A percentile compares a stretch with the other conserved stretches of the same genome.
phyloP scores from a whole-genome alignment of 1,140 invertebrate species.

The Leptoteleia sp. region DNA sequence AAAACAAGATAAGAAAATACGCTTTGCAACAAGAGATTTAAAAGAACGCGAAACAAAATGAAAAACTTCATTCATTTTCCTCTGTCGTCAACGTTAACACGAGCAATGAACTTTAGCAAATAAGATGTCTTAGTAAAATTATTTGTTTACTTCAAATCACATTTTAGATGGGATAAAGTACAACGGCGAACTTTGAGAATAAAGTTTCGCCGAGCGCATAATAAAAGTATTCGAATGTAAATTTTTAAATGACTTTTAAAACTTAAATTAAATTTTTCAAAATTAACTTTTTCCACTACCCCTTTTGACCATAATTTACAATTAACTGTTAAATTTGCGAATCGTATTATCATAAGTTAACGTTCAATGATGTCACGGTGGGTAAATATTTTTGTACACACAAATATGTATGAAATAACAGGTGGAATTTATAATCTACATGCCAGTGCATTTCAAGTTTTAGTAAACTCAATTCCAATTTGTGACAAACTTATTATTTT shows the following conservation, averaged over 20 bases:
- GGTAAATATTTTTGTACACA: too few species aligned
- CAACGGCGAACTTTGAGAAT: constrained; percentile 32
- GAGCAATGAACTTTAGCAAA: constrained; percentile 50
- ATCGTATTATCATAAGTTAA: too few species aligned
- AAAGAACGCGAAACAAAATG: constrained; percentile 52
- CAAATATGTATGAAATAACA: too few species aligned
- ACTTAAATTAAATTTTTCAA: constrained; percentile 30
- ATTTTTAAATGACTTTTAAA: constrained; percentile 35
- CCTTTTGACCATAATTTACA: background rate
- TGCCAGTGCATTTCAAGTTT: too few species aligned
- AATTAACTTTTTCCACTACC: constrained; percentile 14
- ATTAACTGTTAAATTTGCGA: too few species aligned
- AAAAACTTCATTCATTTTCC: constrained; percentile 51
- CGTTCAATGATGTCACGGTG: too few species aligned
- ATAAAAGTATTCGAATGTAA: constrained; percentile 28
- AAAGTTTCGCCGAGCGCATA: constrained; percentile 28
- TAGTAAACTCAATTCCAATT: too few species aligned
- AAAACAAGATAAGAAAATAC: constrained; percentile 54
- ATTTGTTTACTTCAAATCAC: constrained; percentile 58
- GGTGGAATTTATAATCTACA: too few species aligned
- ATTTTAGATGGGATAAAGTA: constrained; percentile 46
- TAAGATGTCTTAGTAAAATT: constrained; percentile 54
- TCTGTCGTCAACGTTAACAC: constrained; percentile 55
- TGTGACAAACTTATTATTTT: too few species aligned
- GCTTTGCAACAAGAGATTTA: constrained; percentile 54